Conservation (phyloP, 2,888 invertebrate genomes). For the Hirtodrosophila histrioides region DNA sequence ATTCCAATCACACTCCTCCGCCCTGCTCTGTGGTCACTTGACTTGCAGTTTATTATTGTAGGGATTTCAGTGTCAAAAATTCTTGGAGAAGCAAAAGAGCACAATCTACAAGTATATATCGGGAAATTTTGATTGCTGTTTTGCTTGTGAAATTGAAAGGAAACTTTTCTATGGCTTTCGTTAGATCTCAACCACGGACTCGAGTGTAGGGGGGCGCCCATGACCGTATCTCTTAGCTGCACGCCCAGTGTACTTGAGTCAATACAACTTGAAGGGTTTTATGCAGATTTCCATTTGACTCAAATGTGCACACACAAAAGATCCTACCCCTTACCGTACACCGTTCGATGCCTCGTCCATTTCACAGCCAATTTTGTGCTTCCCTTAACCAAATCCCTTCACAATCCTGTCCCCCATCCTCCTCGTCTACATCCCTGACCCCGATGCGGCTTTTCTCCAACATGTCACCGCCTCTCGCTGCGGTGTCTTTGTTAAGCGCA, state of each 20-base stretch:
- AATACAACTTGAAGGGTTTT: conserved; percentile 63
- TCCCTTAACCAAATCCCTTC: not conserved
- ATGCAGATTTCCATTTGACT: conserved; percentile 74
- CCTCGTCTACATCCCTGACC: conserved; percentile 49
- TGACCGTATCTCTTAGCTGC: not conserved
- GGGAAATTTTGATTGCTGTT: conserved; percentile 13
- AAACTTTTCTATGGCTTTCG: conserved; percentile 43
- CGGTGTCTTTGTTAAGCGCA: conserved; percentile 50
- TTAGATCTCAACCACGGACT: conserved; percentile 12
- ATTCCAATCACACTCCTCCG: conserved; percentile 44
- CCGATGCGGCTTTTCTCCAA: conserved; percentile 31
- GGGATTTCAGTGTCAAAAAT: conserved; percentile 31
- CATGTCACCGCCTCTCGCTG: conserved; percentile 36
- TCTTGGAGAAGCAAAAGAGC: conserved; percentile 31
- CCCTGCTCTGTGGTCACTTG: not conserved
- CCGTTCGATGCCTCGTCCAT: conserved; percentile 44
- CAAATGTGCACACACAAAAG: conserved; percentile 48
- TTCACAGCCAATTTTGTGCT: conserved; percentile 69
- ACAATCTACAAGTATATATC: conserved; percentile 7
- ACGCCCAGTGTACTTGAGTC: conserved; percentile 23
- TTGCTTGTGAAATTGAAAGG: conserved; percentile 52
- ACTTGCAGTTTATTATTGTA: conserved; percentile 4
- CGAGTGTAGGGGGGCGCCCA: conserved; percentile 2
- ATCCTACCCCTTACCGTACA: not conserved
- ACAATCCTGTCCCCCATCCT: conserved; percentile 11